Evolutionary conservation across 2,888 invertebrate genomes (phyloP).

Genomic region (Conus canariensis): DNA sequence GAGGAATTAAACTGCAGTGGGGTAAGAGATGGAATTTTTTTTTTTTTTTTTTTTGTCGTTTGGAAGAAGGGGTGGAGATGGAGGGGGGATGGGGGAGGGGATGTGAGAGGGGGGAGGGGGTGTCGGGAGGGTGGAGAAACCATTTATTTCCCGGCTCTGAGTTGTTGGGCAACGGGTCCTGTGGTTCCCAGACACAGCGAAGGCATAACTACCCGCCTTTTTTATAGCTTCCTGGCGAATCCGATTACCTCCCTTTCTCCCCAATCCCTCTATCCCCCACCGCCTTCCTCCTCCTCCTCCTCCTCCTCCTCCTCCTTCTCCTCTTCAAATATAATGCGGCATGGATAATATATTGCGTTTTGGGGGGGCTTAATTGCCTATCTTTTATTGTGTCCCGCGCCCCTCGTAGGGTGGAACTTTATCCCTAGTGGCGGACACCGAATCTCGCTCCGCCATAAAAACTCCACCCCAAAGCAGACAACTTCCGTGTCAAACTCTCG

Average conservation of each 20-base stretch:
- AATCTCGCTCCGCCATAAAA: neutral
- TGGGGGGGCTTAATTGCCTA: neutral
- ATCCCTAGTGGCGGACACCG: neutral
- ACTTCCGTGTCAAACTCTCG: neutral
- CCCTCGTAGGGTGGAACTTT: neutral
- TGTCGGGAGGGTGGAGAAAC: neutral
- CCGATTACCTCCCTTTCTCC: neutral
- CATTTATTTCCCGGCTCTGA: neutral
- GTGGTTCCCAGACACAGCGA: neutral
- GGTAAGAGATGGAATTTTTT: too few species aligned
- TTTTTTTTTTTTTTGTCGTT: too few species aligned
- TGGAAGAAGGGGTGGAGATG: too few species aligned
- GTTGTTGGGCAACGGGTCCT: neutral
- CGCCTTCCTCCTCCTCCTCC: too few species aligned
- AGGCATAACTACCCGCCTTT: neutral
- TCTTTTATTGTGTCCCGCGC: neutral
- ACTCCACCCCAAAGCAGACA: neutral
- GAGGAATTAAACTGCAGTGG: too few species aligned
- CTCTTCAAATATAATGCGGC: neutral
- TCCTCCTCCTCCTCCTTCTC: too few species aligned
- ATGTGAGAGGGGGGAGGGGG: neutral
- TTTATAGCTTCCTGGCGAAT: neutral
- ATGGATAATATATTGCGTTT: constrained; percentile 1
- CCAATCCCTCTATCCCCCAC: too few species aligned
- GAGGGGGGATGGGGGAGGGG: too few species aligned